Percentiles rank a stretch among this genome's conserved stretches.
phyloP scores from a whole-genome alignment of 1,140 invertebrate genomes.

The Hycleus phaleratus region DNA sequence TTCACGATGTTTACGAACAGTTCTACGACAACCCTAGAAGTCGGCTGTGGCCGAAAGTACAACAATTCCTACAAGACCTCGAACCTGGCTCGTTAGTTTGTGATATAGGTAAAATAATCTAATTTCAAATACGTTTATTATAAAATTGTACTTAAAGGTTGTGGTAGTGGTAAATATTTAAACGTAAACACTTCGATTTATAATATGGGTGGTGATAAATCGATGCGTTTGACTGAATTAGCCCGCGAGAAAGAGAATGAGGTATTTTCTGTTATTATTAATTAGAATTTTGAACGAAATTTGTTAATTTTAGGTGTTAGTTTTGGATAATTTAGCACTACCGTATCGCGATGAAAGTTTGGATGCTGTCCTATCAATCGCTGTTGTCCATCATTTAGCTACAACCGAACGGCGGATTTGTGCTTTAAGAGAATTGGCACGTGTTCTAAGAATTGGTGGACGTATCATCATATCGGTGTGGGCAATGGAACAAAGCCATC shows the following conservation, averaged over 20 bases:
- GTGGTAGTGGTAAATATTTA: constrained; percentile 89
- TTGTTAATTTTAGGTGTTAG: constrained; percentile 55
- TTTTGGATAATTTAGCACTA: constrained; percentile 82
- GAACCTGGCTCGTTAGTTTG: constrained; percentile 87
- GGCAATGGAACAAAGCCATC: constrained; percentile 91
- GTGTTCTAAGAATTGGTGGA: constrained; percentile 84
- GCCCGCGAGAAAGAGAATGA: constrained; percentile 74
- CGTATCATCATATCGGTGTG: constrained; percentile 90
- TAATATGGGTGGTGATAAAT: constrained; percentile 82
- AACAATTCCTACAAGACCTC: constrained; percentile 76
- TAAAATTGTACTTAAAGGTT: constrained; percentile 50
- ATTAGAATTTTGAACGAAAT: background rate
- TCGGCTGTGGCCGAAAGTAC: constrained; percentile 75
- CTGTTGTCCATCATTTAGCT: constrained; percentile 91
- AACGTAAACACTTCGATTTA: constrained; percentile 77
- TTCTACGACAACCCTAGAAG: constrained; percentile 64
- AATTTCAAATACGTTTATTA: background rate
- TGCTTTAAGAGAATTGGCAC: constrained; percentile 78
- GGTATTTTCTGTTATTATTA: constrained; percentile 43
- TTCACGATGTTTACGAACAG: constrained; percentile 90
- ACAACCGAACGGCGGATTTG: constrained; percentile 81
- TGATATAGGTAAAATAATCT: constrained; percentile 69
- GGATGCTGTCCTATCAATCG: constrained; percentile 90
- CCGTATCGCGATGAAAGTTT: constrained; percentile 89
- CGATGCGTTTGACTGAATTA: constrained; percentile 66